Evolutionary conservation across 53 echinoderm and acorn worm species (phyloP), one percentile per base, ranked within the genome.

Genomic region (Echinometra lucunter): DNA sequence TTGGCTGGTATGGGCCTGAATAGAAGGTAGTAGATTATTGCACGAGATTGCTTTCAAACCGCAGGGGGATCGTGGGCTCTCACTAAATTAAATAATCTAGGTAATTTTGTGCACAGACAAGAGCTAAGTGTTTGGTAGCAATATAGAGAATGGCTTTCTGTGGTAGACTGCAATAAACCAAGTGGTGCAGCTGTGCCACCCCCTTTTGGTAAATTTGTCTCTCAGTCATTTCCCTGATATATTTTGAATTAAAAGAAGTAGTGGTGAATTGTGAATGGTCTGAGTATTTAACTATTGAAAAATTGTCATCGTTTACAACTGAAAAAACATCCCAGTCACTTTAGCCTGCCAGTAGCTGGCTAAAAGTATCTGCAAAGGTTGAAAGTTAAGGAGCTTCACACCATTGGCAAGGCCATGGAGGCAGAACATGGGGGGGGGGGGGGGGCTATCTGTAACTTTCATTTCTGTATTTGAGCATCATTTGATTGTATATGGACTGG

Each of bases 41-140:
- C 93, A 34, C 58, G 35, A 80, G 93, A 93, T 93, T 81, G 81
- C 58, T 53, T 93, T 57, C 56, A 37, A 81, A 80, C 93, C 93
- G 78, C 58, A 81, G 93, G 93, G 93, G 93, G 93, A 93, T 80
- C 82, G 80, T 81, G 93, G 93, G 93, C 93, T 81, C 37, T 81
- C 42, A 28, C 56, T 57, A 92, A 93, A 93, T 93, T 93, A 81
- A 93, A 93, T 93, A 93, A 93, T 93, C 93, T 81, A 81, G 93
- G 93, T 93, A 93, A 93, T 93, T 93, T 93, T 93, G 93, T 38
- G 56, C 93, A 81, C 80, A 93, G 93, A 78, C 93, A 82, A 93
- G 93, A 38, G 34, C 80, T 23, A 93, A 93, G 93, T 81, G 82
- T 93, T 58, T 72, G 91, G 30, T 69, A 30, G 69, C 32, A 69